Evolutionary conservation across 1,140 invertebrate species (phyloP), one percentile per base, ranked within the genome.

Genomic region (Hypothenemus hampei): DNA sequence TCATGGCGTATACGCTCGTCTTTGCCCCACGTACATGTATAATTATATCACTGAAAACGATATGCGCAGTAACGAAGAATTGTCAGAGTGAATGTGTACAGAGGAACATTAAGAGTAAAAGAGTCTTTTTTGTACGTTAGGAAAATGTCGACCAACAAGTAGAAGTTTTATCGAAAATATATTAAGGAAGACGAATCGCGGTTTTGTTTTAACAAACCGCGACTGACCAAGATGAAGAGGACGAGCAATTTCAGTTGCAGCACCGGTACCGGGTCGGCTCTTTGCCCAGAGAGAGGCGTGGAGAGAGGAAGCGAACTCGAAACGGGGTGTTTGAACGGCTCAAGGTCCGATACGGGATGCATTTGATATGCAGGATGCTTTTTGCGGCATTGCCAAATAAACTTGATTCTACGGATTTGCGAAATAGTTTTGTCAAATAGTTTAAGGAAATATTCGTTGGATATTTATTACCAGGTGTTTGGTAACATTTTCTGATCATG

Each of bases 271-370:
- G 19, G 16, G 19, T 22, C 18, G 35, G 15, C 35, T 15, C 10
- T 11, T 15, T 15, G 18, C n/a, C 16, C n/a, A 37, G 35, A 16
- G 18, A 31, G 19, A 49, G 47, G 39, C 36, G 23, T 18, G 22
- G 36, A 26, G 23, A 20, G 26, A 45, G 21, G 35, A 39, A 39
- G 36, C 36, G 36, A 51, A 22, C 4, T 13, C 11, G 11, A 31
- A 37, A 37, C 37, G 48, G 48, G 48, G 48, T 51, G 37, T 51
- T 40, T 51, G 48, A 51, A 51, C 48, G 48, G 37, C 37, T 36
- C 48, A 51, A 51, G 48, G 48, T 51, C 48, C 48, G 10, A 37
- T 37, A 16, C 37, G 19, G 36, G 48, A 41, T 51, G 37, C 36
- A 19, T 41, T 51, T 49, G 33, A 37, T 49, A 49, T 49, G 46